Percentiles rank a stretch among this genome's conserved stretches.
Conservation (phyloP, 2,113 vertebrate genomes). For the Alligator sinensis region DNA sequence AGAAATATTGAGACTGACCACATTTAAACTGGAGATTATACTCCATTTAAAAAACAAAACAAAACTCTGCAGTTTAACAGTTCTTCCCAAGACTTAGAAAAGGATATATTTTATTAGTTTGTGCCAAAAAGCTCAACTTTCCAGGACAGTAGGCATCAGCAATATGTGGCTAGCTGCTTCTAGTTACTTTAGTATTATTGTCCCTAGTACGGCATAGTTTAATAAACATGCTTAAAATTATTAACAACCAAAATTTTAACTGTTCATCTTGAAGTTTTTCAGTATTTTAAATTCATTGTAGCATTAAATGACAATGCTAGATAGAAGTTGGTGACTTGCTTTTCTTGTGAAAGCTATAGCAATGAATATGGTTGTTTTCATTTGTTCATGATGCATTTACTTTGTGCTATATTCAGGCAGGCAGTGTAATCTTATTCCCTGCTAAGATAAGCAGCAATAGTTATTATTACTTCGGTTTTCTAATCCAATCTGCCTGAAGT, state of each 20-base stretch:
- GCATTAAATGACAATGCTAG: rapidly evolving
- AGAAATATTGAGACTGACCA: no score
- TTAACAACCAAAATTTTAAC: slow-evolving; percentile 4
- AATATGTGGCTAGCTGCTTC: slow-evolving; percentile 33
- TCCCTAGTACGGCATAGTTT: slow-evolving; percentile 6
- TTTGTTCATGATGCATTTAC: not conserved
- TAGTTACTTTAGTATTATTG: not conserved
- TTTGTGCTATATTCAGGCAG: not conserved
- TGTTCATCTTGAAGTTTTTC: not conserved
- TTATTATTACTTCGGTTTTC: not conserved
- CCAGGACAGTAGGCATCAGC: slow-evolving; percentile 40
- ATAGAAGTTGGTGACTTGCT: not conserved
- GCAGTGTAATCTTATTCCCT: not conserved
- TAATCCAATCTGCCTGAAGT: not conserved
- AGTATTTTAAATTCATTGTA: not conserved
- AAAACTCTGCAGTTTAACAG: not conserved
- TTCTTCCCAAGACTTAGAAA: slow-evolving; percentile 12
- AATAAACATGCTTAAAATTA: slow-evolving; percentile 7
- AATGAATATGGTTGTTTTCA: not conserved
- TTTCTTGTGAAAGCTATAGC: not conserved
- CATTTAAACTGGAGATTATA: no score
- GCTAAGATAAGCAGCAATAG: not conserved
- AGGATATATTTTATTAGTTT: not conserved
- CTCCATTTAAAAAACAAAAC: slow-evolving; percentile 16
- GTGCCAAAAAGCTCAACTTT: not conserved